These are phyloP conservation scores for Plotosus lineatus DNA, from an alignment of 2,113 vertebrate species.

Conservation along the genomic window DNA sequence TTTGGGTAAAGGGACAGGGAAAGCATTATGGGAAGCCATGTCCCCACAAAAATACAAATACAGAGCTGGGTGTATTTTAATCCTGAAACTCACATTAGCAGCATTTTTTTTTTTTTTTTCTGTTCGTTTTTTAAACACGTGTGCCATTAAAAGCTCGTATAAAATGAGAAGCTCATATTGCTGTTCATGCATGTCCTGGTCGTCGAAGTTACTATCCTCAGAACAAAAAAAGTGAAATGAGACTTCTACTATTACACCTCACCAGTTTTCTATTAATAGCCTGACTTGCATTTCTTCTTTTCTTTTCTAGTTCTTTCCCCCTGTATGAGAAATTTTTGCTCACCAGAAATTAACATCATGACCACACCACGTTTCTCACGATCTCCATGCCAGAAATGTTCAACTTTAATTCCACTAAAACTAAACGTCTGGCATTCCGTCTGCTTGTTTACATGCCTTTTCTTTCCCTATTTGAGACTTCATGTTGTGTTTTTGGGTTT, in stretches of 20 bases:
- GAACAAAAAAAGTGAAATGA: conserved; percentile 71
- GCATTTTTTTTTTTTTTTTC: no score
- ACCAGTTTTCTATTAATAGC: conserved; percentile 64
- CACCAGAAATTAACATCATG: background rate
- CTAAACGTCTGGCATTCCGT: background rate
- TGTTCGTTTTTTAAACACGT: background rate
- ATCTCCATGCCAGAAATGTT: background rate
- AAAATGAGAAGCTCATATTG: conserved; percentile 40
- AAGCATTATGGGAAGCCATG: no score
- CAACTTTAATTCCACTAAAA: background rate
- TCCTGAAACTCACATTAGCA: conserved; percentile 2
- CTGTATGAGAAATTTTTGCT: conserved; percentile 26
- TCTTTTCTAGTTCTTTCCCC: conserved; percentile 61
- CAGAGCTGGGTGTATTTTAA: no score
- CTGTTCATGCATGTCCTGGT: conserved; percentile 32
- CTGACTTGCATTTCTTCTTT: conserved; percentile 63
- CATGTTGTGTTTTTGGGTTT: no score
- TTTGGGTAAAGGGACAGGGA: no score
- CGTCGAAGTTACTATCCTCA: conserved; percentile 54
- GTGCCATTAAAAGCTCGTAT: background rate
- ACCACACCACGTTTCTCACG: no score
- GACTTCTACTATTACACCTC: conserved; percentile 65
- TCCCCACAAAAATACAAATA: no score
- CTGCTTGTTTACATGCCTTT: background rate
- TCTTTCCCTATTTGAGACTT: background rate